Evolutionary conservation across 2,888 invertebrate genomes (phyloP), one percentile per base, ranked within the genome.

Genomic region (Pinctada fucata): DNA sequence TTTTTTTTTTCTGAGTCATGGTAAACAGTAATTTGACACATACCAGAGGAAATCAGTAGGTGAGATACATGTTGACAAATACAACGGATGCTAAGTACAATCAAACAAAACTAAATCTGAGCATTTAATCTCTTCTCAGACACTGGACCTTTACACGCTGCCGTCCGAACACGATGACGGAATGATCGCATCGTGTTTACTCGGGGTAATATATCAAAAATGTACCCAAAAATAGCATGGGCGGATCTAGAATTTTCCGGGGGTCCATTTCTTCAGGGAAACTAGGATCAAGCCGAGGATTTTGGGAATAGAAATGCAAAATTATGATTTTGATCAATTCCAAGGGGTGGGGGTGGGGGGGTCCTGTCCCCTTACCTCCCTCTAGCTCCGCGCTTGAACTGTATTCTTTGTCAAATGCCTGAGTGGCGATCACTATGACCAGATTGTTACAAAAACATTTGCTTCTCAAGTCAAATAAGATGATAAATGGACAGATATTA

Each of bases 401-500:
- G 31, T 31, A 31, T 31, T 31, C 31, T 31, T 31, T 31, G 31
- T 31, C 31, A 31, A 31, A 31, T 31, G 31, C 31, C 31, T 31
- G 31, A 31, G 31, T 31, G 31, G 31, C 31, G 31, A 31, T 31
- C 31, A 31, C 31, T 31, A 31, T 58, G 13, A 6, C 58, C 13
- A 10, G 58, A 10, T 58, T 58, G 58, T 13, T 58, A 58, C 58
- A 10, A 13, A 10, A 58, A 13, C 13, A 58, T 6, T 58, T 58
- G 58, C 58, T 13, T 58, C 58, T 58, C 58, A 58, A 13, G 13
- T 6, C 6, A 6, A 13, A 13, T 6, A 10, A 6, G 8, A 47
- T 74, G 78, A 78, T 78, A 69, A 75, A 78, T 78, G 76, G 63
- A 66, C 74, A 74, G 31, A 76, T 79, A 76, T 74, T 58, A 66